Evolutionary conservation across 1,140 invertebrate species (phyloP), one percentile per base, ranked within the genome.

Genomic region (Propsilocerus akamusi): DNA sequence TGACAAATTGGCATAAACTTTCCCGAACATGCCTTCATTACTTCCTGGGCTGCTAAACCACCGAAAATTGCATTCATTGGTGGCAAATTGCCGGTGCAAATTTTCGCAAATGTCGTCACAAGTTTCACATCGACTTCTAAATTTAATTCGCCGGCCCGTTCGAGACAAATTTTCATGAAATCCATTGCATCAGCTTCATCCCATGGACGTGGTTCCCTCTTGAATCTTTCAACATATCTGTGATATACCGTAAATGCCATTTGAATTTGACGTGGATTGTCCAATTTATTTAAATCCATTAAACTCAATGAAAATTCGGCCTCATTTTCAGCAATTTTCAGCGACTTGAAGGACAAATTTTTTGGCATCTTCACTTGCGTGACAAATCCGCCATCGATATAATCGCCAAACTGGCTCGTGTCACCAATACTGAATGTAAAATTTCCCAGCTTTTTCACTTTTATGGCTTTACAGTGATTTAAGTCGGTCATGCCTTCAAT

Each of bases 351-450:
- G 23, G 70, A 65, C 1, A 97, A 48, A 11, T 67, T 80, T 66
- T 87, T 91, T 5, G 93, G 90, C 82, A 95, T 90, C 70, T 99
- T 99, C 0, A 98, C 92, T 73, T 98, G 91, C 2, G 82, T 86
- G 1, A 86, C 94, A 48, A 94, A 81, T 20, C 96, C 96, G 14
- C 94, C 92, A 37, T 83, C 71, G 47, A 74, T 64, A 54, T 88
- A 87, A 55, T 81, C 80, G 2, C 73, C 66, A 57, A 74, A 81
- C 26, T 64, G 69, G 3, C 77, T 80, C 12, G 92, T 97, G 61
- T 97, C 91, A 1, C 91, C 93, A 61, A 99, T 96, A 58, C 85
- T 92, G 66, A 99, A 98, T 23, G 94, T 94, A 59, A 96, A 97
- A 0, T 92, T 91, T 14, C 92, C 92, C 55, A 88, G 64, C 1